phyloP scores from a whole-genome alignment of 2,113 vertebrate genomes.

The Oncorhynchus nerka region DNA sequence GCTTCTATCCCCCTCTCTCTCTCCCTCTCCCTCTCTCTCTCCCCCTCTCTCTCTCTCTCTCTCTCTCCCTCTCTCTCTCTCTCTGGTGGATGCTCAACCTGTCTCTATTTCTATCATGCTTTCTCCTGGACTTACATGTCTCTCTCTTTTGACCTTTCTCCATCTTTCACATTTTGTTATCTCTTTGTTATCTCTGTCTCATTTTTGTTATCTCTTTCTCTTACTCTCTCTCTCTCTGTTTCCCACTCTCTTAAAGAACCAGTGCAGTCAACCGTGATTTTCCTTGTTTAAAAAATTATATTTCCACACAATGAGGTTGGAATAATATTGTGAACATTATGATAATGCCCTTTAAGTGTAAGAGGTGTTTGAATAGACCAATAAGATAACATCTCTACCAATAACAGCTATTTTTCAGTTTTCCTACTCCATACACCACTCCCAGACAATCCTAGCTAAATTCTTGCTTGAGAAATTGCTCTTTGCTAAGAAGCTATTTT shows the following conservation, averaged over 20 bases:
- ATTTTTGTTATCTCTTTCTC: not conserved
- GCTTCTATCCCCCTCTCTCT: slow-evolving; percentile 1
- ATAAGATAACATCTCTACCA: too few species aligned
- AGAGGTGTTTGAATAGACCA: too few species aligned
- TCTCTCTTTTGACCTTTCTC: not conserved
- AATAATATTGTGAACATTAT: too few species aligned
- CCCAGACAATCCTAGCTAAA: too few species aligned
- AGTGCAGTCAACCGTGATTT: too few species aligned
- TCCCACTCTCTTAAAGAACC: not conserved
- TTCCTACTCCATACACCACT: too few species aligned
- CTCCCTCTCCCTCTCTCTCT: slow-evolving; percentile 12
- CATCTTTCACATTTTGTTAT: not conserved
- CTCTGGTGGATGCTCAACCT: not conserved
- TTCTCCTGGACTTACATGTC: not conserved
- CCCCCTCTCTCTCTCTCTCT: slow-evolving; percentile 12
- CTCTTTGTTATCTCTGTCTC: not conserved
- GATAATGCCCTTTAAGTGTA: too few species aligned
- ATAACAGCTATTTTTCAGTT: too few species aligned
- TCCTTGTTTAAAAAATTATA: too few species aligned
- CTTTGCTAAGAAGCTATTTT: too few species aligned
- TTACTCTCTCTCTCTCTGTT: not conserved
- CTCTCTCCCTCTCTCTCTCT: slow-evolving; percentile 15
- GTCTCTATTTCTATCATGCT: not conserved
- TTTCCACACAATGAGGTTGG: too few species aligned
- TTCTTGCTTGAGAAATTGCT: too few species aligned